Evolutionary conservation across 2,888 invertebrate genomes (phyloP).

Genomic region (Cactoblastis cactorum): DNA sequence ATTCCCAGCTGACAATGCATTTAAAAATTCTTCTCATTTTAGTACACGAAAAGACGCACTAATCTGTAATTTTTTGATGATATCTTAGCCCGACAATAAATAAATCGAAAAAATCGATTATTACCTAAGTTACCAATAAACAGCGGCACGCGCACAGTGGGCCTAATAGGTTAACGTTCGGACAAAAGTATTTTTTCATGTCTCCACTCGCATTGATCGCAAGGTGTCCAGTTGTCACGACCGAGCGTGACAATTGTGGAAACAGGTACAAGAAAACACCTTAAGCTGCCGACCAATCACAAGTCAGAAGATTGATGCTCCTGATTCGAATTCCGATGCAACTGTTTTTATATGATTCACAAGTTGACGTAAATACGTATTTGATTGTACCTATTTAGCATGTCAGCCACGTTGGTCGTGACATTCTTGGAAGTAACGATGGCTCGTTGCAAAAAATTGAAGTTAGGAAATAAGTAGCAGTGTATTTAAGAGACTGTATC

Average conservation of each 20-base stretch:
- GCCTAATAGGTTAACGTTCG: constrained; percentile 35
- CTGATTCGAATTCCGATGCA: constrained; percentile 37
- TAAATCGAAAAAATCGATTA: neutral
- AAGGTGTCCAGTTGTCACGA: constrained; percentile 54
- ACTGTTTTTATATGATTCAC: constrained; percentile 21
- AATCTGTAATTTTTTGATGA: too few relatives aligned
- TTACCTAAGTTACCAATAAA: neutral
- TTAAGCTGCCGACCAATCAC: constrained; percentile 31
- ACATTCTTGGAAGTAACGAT: neutral
- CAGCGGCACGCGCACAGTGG: constrained; percentile 29
- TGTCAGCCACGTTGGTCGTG: neutral
- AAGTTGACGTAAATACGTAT: constrained; percentile 3
- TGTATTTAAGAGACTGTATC: too few relatives aligned
- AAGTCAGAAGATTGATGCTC: constrained; percentile 30
- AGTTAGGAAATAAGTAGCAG: neutral
- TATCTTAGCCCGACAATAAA: too few relatives aligned
- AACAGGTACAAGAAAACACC: constrained; percentile 37
- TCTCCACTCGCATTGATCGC: constrained; percentile 35
- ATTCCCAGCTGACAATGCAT: too few relatives aligned
- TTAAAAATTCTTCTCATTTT: too few relatives aligned
- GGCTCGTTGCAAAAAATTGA: neutral
- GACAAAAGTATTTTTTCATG: constrained; percentile 44
- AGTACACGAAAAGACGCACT: too few relatives aligned
- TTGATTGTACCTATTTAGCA: constrained; percentile 7
- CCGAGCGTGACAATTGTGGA: constrained; percentile 38